These are phyloP conservation scores for Musca domestica DNA, from an alignment of 1,140 invertebrate species.

Conservation along the genomic window DNA sequence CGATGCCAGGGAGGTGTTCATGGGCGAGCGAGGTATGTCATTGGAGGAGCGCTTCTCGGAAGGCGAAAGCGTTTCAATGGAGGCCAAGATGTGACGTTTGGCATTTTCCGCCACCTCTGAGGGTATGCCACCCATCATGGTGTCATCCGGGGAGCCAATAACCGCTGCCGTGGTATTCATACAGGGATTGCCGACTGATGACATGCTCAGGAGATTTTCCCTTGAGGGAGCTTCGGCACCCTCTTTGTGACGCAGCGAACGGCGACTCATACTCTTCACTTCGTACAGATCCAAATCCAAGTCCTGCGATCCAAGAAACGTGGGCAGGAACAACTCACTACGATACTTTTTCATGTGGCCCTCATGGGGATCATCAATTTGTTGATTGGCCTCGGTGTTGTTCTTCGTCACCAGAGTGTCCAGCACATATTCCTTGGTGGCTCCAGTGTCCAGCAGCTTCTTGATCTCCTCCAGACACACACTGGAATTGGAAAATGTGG, in stretches of 20 bases:
- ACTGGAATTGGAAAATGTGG: conserved; percentile 52
- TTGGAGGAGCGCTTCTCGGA: conserved; percentile 44
- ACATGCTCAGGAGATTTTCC: conserved; percentile 48
- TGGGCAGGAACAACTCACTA: conserved; percentile 50
- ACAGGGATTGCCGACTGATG: conserved; percentile 35
- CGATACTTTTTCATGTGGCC: conserved; percentile 44
- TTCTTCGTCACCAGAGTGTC: conserved; percentile 62
- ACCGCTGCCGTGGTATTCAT: conserved; percentile 32
- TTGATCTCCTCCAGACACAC: conserved; percentile 64
- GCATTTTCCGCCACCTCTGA: conserved; percentile 30
- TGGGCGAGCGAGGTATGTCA: conserved; percentile 18
- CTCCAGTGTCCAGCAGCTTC: conserved; percentile 63
- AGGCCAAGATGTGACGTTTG: conserved; percentile 43
- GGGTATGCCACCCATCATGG: conserved; percentile 40
- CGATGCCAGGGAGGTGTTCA: conserved; percentile 29
- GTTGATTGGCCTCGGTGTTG: conserved; percentile 53
- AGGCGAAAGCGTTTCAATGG: conserved; percentile 48
- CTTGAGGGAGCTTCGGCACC: conserved; percentile 44
- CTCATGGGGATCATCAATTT: conserved; percentile 47
- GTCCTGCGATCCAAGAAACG: conserved; percentile 43
- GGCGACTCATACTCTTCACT: conserved; percentile 43
- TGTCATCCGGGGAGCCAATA: conserved; percentile 42
- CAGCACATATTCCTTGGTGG: conserved; percentile 65
- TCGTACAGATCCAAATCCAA: conserved; percentile 43
- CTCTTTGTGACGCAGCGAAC: conserved; percentile 45